phyloP scores from a whole-genome alignment of 1,140 invertebrate species.

The Diabrotica virgifera region DNA sequence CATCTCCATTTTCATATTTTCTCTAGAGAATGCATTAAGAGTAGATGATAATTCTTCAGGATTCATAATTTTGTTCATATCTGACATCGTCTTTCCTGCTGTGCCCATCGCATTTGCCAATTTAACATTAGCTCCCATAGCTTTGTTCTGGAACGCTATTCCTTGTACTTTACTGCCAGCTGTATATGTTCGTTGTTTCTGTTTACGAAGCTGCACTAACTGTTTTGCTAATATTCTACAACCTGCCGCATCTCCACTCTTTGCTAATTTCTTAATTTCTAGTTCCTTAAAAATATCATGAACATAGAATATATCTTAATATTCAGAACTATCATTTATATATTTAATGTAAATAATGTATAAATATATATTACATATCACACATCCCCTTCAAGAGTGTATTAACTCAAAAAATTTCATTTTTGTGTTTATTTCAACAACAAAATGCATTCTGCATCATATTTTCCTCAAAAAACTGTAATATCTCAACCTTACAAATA shows the following conservation, averaged over 20 bases:
- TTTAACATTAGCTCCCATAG: constrained; percentile 84
- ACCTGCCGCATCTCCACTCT: constrained; percentile 81
- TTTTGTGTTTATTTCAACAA: too few species aligned
- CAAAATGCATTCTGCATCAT: too few species aligned
- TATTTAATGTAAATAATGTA: constrained; percentile 9
- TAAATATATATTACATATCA: too few species aligned
- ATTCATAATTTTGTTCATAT: constrained; percentile 85
- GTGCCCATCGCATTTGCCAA: constrained; percentile 82
- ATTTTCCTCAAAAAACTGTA: too few species aligned
- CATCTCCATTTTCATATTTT: constrained; percentile 88
- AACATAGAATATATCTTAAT: too few species aligned
- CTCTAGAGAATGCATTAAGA: constrained; percentile 78
- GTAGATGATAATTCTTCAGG: constrained; percentile 78
- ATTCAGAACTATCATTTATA: neutral
- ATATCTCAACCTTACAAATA: too few species aligned
- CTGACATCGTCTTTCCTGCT: constrained; percentile 82
- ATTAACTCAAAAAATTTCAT: too few species aligned
- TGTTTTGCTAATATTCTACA: constrained; percentile 85
- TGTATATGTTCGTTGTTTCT: constrained; percentile 77
- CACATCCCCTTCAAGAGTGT: too few species aligned
- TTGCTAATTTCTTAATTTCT: constrained; percentile 87
- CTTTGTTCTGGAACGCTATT: constrained; percentile 80
- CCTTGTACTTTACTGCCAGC: constrained; percentile 72
- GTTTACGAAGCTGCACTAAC: constrained; percentile 80
- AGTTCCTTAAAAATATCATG: constrained; percentile 62